These are phyloP conservation scores for Oryzias woworae DNA, from an alignment of 2,113 vertebrate genomes.

Conservation along the genomic window DNA sequence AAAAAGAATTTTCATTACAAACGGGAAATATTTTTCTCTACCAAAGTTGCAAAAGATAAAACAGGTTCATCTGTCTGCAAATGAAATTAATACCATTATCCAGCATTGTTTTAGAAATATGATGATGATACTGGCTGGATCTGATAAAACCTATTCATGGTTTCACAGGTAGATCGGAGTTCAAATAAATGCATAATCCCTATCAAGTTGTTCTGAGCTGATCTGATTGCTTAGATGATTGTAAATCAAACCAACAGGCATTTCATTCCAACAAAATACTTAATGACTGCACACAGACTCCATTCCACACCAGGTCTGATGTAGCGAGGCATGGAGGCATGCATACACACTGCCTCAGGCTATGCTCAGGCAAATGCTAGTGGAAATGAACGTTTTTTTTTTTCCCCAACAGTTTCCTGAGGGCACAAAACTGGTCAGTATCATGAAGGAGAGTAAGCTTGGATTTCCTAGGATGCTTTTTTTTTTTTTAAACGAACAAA, in stretches of 20 bases:
- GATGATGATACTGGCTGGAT: too few relatives aligned
- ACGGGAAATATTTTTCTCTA: too few relatives aligned
- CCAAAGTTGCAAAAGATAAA: too few relatives aligned
- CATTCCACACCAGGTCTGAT: conserved; percentile 30
- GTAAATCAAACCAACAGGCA: conserved; percentile 32
- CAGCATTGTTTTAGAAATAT: too few relatives aligned
- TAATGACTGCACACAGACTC: conserved; percentile 16
- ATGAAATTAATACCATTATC: too few relatives aligned
- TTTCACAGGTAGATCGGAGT: neutral
- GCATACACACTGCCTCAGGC: conserved; percentile 44
- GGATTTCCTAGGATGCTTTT: conserved; percentile 15
- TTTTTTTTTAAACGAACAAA: conserved; percentile 25
- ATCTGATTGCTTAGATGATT: conserved; percentile 19
- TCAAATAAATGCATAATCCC: neutral
- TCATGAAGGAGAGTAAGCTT: conserved; percentile 27
- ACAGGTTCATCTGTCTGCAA: too few relatives aligned
- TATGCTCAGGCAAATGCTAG: conserved; percentile 43
- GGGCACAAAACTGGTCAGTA: conserved; percentile 43
- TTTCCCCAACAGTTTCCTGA: conserved; percentile 27
- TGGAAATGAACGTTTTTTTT: conserved; percentile 37
- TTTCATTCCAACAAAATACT: conserved; percentile 27
- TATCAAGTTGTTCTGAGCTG: too few relatives aligned
- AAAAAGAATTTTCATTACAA: too few relatives aligned
- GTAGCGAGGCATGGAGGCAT: conserved; percentile 30
- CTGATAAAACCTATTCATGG: too few relatives aligned